Evolutionary conservation across 2,113 vertebrate species (phyloP), one percentile per base, ranked within the genome.

Genomic region (Microtus montanus): DNA sequence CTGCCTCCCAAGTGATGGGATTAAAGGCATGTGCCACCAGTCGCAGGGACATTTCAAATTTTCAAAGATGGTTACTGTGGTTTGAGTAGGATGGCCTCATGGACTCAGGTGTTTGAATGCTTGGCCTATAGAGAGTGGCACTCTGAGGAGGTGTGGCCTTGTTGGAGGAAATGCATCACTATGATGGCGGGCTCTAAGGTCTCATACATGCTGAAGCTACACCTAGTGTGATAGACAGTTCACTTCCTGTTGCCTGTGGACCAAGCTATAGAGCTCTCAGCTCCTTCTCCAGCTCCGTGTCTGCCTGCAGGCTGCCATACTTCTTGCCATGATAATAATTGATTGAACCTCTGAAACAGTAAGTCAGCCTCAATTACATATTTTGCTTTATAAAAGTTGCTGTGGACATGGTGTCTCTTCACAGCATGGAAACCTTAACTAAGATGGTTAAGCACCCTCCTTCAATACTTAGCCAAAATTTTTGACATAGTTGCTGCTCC

Each of bases 401-500:
- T 7, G 15, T 71, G 68, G 68, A n/a, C 68, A 71, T n/a, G 68
- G 35, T 38, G 35, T 38, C 35, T 22, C 70, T 71, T 71, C 8
- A 71, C 17, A 71, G 35, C 70, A 71, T 38, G 20, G 70, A 73
- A 73, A 20, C n/a, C n/a, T 7, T 19, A 71, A n/a, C 35, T n/a
- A 73, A 38, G n/a, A 22, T 1, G n/a, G 19, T 20, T 61, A 78
- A 28, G 24, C 47, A 83, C 66, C 74, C 12, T 10, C 38, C 7
- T 93, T 94, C 82, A 94, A 94, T 33, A 89, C 8, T 33, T 74
- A 73, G 28, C n/a, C 47, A 93, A 80, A 58, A 87, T 92, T 73
- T 22, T 61, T 66, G 73, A 33, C 75, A 35, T 20, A 11, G 44
- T 35, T 84, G 11, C 63, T 49, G 68, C 22, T 86, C 14, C 61